Conservation (phyloP, 2,797 vertebrate genomes). For the Epinephelus malabaricus region DNA sequence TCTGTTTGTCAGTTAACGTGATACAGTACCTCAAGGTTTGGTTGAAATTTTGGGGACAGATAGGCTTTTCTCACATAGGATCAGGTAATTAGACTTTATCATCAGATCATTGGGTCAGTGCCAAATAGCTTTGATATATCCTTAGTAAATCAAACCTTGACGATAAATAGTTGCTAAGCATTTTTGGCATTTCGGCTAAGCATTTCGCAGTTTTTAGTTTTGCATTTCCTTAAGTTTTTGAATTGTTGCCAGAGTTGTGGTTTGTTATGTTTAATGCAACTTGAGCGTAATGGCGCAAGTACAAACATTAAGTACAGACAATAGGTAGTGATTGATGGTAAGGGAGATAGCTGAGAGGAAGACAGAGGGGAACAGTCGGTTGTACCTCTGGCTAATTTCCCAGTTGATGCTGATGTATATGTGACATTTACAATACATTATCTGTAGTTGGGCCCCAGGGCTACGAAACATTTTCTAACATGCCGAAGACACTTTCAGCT, state of each 20-base stretch:
- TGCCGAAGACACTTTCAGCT: constrained; percentile 36
- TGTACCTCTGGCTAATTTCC: constrained; percentile 42
- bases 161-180: constrained; percentile 2
- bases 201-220: not conserved
- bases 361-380: constrained; percentile 9
- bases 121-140: constrained; percentile 18
- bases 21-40: not conserved
- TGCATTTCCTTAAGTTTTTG: constrained; percentile 16
- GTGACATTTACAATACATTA: constrained; percentile 26
- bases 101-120: constrained; percentile 11
- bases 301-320: constrained; percentile 22
- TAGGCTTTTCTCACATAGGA: not conserved
- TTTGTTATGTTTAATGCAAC: constrained; percentile 44
- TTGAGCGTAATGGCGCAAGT: not conserved
- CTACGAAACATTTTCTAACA: constrained; percentile 25
- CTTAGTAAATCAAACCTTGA: constrained; percentile 6
- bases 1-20: not conserved
- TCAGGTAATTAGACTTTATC: constrained; percentile 14
- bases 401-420: constrained; percentile 34
- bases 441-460: constrained; percentile 34
- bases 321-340: constrained; percentile 27
- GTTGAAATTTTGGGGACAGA: not conserved
- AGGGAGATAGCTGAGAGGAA: constrained; percentile 26
- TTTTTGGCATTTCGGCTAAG: not conserved
- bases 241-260: constrained; percentile 32